Evolutionary conservation across 2,797 vertebrate species (phyloP).

Genomic region (Chrysocyon brachyurus): DNA sequence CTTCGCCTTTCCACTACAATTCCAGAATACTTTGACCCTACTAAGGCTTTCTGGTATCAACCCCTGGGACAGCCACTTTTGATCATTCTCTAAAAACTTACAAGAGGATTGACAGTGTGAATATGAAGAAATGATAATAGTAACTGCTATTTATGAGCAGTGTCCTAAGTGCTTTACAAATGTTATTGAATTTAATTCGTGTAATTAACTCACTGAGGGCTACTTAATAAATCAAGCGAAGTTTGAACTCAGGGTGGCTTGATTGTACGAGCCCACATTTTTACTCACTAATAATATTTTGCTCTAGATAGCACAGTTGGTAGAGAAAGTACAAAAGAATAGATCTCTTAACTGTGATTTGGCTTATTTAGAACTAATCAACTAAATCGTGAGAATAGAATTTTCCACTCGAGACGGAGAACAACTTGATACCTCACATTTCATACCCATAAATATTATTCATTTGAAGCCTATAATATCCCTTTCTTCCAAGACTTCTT

Average conservation of each 20-base stretch:
- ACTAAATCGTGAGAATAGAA: neutral
- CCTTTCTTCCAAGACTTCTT: conserved; percentile 48
- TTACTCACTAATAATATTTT: conserved; percentile 17
- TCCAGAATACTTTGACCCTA: neutral
- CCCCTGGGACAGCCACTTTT: neutral
- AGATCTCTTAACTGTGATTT: conserved; percentile 9
- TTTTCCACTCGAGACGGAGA: neutral
- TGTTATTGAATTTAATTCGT: neutral
- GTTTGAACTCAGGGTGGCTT: conserved; percentile 20
- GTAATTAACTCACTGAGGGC: neutral
- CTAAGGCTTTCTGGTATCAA: neutral
- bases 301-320: neutral
- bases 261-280: neutral
- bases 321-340: neutral
- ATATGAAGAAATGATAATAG: neutral
- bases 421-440: neutral
- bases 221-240: neutral
- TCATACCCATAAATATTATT: neutral
- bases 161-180: neutral
- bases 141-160: neutral
- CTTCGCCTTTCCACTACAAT: neutral
- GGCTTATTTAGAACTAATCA: conserved; percentile 42
- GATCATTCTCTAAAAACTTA: neutral
- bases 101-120: neutral
- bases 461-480: conserved; percentile 12